Base-by-base conservation (phyloP, 2,888 invertebrate genomes). In the Amitus sp. region DNA sequence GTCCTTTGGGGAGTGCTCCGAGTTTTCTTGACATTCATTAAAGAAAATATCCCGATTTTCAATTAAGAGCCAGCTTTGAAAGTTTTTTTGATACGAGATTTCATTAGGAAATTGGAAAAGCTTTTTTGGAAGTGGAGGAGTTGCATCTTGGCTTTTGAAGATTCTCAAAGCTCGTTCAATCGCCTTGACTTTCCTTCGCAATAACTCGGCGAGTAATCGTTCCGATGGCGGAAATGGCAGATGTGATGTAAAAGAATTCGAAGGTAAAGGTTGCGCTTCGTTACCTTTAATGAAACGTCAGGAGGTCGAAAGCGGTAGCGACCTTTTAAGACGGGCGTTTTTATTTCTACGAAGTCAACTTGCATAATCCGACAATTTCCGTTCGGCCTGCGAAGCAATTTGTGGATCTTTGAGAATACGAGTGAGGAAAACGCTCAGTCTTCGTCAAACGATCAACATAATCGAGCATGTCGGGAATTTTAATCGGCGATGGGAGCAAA, bases 231-330 rank as follows among this genome's bases (percentile, higher is more conserved):
- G 52, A 50, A 60, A 57, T 57, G 42, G 48, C 48, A 59, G 57
- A 45, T 57, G 46, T 45, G 46, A 23, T 23, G 53, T 53, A 55
- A 46, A 57, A 53, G 53, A 48, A 13, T 47, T 56, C 49, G 57
- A 66, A 66, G 50, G 59, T 28, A 47, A 55, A 65, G 64, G 56
- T 43, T 62, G 63, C 62, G 67, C 54, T 69, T 69, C 62, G 69
- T 66, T 69, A 65, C 60, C 46, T 66, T 63, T 67, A 67, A 70
- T 68, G 60, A 70, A 65, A 67, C 61, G 62, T 64, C 57, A 58
- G 58, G 55, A 65, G 59, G 46, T 52, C 59, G 61, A 58, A 53
- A 48, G 37, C 19, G 33, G 54, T 47, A 55, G 55, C 54, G 55
- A 49, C 57, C 54, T 33, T 47, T 34, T 58, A 62, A 67, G 50